Percentiles rank a stretch among this genome's conserved stretches.
Conservation (phyloP, 2,888 invertebrate species). For the Nysson spinosus region DNA sequence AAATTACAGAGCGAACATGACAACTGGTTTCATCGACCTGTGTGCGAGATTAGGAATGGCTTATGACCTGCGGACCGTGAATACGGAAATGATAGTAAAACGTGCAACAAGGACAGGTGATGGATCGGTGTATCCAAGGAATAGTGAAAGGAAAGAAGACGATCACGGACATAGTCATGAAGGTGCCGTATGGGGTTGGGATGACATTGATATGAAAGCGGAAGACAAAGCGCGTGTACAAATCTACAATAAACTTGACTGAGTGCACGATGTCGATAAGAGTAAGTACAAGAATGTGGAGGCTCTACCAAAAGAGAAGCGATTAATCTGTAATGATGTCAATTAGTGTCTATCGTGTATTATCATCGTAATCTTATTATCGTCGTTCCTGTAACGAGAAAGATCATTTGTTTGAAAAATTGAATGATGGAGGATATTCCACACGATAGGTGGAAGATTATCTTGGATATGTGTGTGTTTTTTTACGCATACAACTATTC, state of each 20-base stretch:
- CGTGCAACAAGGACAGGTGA: slow-evolving; percentile 87
- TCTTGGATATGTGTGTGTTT: too few relatives aligned
- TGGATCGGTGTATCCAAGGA: slow-evolving; percentile 77
- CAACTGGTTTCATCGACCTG: slow-evolving; percentile 83
- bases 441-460: too few relatives aligned
- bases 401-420: neutral
- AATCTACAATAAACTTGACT: slow-evolving; percentile 70
- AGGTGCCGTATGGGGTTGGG: slow-evolving; percentile 88
- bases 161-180: slow-evolving; percentile 78
- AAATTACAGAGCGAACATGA: slow-evolving; percentile 82
- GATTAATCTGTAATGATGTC: slow-evolving; percentile 34
- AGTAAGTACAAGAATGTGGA: too few relatives aligned
- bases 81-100: slow-evolving; percentile 83
- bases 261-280: too few relatives aligned
- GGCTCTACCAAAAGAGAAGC: neutral
- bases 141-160: slow-evolving; percentile 64
- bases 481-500: too few relatives aligned
- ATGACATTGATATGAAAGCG: slow-evolving; percentile 85
- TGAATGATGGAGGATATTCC: too few relatives aligned
- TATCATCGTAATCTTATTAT: slow-evolving; percentile 9
- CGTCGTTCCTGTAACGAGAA: slow-evolving; percentile 12
- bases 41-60: slow-evolving; percentile 88
- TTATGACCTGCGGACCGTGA: slow-evolving; percentile 90
- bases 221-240: slow-evolving; percentile 81
- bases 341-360: slow-evolving; percentile 49